Base-by-base conservation (phyloP, 1,140 invertebrate genomes). In the Lanistes nyassanus region DNA sequence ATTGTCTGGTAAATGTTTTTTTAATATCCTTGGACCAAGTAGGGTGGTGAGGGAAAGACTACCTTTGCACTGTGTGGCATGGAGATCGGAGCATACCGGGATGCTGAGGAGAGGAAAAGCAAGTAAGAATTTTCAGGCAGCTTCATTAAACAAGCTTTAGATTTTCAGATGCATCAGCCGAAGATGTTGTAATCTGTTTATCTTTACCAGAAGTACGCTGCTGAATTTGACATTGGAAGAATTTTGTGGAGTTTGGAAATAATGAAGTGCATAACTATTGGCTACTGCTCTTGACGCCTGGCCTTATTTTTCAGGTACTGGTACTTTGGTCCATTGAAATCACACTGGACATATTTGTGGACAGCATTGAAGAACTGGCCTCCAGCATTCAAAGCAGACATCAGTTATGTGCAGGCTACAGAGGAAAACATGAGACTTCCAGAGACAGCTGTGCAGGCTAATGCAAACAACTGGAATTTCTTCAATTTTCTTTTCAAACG, bases 1-100 rank as follows among this genome's bases (percentile, higher is more conserved):
- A n/a, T n/a, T n/a, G n/a, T n/a, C n/a, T n/a, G n/a, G n/a, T n/a
- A 3, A 47, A 47, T 47, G 9, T 47, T 9, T 47, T 47, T 47
- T 47, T 9, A n/a, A n/a, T 16, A 47, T 47, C 42, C 19, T 1
- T 16, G 5, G 19, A 47, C 42, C 19, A 47, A 47, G 5, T 81
- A 90, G 85, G 77, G 83, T 67, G 89, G 91, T 67, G 87, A 89
- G 56, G 91, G 89, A 53, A 94, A 94, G 88, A 92, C 94, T 26
- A 92, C 97, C 76, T 98, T 93, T 91, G 93, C 95, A 7, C 85
- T 97, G 58, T 91, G 92, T 76, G 90, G 92, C 2, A 88, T 98
- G 60, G 93, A 96, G 85, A 95, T 94, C 93, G 96, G 97, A 64
- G 92, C 93, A 21, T 94, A 94, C 86, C 91, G 94, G 83, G 95